Evolutionary conservation across 2,113 vertebrate genomes (phyloP).

Genomic region (Phylloscopus trochilus): DNA sequence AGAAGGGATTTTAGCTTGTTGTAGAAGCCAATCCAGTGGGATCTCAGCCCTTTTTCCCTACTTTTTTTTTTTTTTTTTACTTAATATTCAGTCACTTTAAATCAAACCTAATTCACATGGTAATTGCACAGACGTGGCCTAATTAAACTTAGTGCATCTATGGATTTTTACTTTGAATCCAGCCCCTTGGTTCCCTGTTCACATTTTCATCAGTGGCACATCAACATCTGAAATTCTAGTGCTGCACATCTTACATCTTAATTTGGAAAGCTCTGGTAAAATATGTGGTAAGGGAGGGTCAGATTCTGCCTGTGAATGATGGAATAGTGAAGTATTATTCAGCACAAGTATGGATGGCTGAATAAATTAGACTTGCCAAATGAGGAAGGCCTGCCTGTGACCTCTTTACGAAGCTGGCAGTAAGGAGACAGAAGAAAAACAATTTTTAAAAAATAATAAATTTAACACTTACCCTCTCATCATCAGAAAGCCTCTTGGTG

Average conservation of each 20-base stretch:
- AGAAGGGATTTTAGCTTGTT: not conserved
- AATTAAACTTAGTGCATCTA: not conserved
- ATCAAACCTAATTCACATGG: not conserved
- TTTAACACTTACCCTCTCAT: conserved; percentile 81
- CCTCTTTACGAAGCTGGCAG: not conserved
- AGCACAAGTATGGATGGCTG: not conserved
- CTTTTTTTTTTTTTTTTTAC: not conserved
- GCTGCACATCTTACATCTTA: not conserved
- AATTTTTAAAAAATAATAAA: not conserved
- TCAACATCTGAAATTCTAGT: not conserved
- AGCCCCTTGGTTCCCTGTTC: not conserved
- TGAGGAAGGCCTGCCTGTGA: not conserved
- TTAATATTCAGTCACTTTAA: not conserved
- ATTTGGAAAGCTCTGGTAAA: not conserved
- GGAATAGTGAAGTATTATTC: not conserved
- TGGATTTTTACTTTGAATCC: not conserved
- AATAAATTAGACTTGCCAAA: not conserved
- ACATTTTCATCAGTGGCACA: not conserved
- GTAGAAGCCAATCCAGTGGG: not conserved
- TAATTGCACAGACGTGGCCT: not conserved
- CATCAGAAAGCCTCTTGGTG: conserved; percentile 90
- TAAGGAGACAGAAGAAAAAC: not conserved
- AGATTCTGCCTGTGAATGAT: not conserved
- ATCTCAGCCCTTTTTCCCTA: not conserved
- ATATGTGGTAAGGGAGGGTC: not conserved